phyloP scores from a whole-genome alignment of 2,113 vertebrate genomes.

The Melanerpes aurifrons region DNA sequence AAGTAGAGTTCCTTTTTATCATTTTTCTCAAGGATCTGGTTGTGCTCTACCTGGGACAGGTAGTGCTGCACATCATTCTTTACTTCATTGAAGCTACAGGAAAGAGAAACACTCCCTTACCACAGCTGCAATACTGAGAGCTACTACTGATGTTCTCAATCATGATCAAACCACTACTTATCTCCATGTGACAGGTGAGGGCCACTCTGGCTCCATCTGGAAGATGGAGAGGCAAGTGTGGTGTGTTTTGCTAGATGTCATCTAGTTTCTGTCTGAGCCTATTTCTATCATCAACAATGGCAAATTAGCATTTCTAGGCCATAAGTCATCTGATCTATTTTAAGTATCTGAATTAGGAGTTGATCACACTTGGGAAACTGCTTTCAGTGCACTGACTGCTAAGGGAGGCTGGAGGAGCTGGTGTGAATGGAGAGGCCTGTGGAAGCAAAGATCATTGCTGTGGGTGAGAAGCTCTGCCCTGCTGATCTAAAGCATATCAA shows the following conservation, averaged over 20 bases:
- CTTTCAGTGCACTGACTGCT: neutral
- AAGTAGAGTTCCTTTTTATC: slow-evolving; percentile 89
- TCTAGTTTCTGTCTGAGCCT: neutral
- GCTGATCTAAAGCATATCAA: neutral
- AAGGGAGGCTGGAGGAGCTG: neutral
- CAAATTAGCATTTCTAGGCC: neutral
- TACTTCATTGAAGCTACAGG: slow-evolving; percentile 85
- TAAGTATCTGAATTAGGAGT: neutral
- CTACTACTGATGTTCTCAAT: neutral
- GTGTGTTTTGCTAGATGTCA: neutral
- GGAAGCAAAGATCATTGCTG: neutral
- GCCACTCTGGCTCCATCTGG: neutral
- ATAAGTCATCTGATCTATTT: neutral
- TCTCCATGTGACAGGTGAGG: fast-evolving
- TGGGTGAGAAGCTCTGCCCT: neutral
- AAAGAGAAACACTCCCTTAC: slow-evolving; percentile 13
- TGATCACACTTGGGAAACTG: neutral
- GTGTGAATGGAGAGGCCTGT: neutral
- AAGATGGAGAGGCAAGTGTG: neutral
- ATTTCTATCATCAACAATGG: neutral
- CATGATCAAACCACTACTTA: neutral
- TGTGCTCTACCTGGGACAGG: slow-evolving; percentile 80
- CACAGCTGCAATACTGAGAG: neutral
- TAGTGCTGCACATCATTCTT: slow-evolving; percentile 84
- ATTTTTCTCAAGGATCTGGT: slow-evolving; percentile 72